phyloP scores from a whole-genome alignment of 2,888 invertebrate species.

The Sinodicranocentrus sp. region DNA sequence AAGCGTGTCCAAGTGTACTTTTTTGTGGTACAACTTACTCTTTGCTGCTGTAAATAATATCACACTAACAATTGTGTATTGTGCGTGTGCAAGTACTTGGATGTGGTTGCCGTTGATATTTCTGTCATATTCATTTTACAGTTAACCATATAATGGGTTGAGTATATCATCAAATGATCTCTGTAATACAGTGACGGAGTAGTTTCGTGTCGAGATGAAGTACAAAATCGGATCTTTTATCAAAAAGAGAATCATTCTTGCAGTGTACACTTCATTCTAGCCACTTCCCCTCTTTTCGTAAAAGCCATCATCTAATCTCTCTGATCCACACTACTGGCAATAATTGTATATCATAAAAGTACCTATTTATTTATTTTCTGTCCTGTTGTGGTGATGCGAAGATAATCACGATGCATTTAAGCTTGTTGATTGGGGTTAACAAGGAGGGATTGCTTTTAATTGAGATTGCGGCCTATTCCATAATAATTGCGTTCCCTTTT shows the following conservation, averaged over 20 bases:
- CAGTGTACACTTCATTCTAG: slow-evolving; percentile 8
- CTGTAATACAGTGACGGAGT: too few relatives aligned
- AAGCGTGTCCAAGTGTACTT: too few relatives aligned
- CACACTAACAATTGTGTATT: too few relatives aligned
- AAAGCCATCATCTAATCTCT: background rate
- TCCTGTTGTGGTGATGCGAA: slow-evolving; percentile 42
- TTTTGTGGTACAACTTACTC: too few relatives aligned
- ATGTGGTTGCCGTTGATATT: too few relatives aligned
- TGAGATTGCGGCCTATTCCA: slow-evolving; percentile 77
- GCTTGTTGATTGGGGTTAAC: slow-evolving; percentile 75
- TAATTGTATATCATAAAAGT: background rate
- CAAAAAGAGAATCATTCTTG: slow-evolving; percentile 39
- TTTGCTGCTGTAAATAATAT: too few relatives aligned
- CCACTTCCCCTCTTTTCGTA: background rate
- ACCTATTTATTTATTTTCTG: slow-evolving; percentile 58
- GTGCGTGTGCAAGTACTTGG: too few relatives aligned
- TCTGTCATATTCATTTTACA: too few relatives aligned
- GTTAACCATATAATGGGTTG: too few relatives aligned
- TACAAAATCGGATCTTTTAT: slow-evolving; percentile 34
- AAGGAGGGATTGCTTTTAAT: slow-evolving; percentile 76
- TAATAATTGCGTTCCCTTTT: slow-evolving; percentile 72
- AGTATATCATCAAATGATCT: too few relatives aligned
- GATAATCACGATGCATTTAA: slow-evolving; percentile 67
- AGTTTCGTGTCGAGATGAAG: background rate
- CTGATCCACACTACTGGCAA: background rate